Conservation (phyloP, 1,140 invertebrate genomes). For the Zaprionus davidi region DNA sequence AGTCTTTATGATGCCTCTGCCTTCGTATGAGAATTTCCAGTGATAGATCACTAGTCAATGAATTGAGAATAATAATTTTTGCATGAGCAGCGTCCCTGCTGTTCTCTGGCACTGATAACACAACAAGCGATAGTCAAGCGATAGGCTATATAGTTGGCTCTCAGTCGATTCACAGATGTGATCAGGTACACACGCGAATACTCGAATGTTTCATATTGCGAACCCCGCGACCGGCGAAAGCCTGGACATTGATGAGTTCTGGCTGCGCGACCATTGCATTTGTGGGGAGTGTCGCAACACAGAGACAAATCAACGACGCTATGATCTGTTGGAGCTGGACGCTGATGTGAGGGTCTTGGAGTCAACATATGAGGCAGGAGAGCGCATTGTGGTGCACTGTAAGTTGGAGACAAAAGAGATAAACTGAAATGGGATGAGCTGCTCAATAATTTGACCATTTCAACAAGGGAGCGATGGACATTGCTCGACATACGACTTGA, state of each 20-base stretch:
- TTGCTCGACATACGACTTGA: constrained; percentile 61
- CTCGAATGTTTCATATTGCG: constrained; percentile 44
- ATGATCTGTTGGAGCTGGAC: constrained; percentile 73
- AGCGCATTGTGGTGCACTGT: constrained; percentile 43
- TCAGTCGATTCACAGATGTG: not conserved
- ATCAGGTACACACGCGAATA: not conserved
- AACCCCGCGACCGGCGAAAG: constrained; percentile 41
- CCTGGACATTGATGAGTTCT: constrained; percentile 64
- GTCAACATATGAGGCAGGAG: not conserved
- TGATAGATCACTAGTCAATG: not conserved
- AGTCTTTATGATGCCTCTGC: not conserved
- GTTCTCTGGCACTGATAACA: not conserved
- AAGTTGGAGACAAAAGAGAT: constrained; percentile 23
- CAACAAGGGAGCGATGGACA: constrained; percentile 75
- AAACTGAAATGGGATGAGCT: not conserved
- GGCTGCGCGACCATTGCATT: constrained; percentile 79
- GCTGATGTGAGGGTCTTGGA: constrained; percentile 42
- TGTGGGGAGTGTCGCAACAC: constrained; percentile 69
- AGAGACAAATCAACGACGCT: constrained; percentile 72
- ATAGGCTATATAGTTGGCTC: not conserved
- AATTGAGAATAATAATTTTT: not conserved
- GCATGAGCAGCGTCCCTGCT: not conserved
- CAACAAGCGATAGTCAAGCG: not conserved
- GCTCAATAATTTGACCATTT: not conserved
- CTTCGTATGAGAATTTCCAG: not conserved